These are phyloP conservation scores for Achlya flavicornis DNA, from an alignment of 2,888 invertebrate species.

Conservation along the genomic window DNA sequence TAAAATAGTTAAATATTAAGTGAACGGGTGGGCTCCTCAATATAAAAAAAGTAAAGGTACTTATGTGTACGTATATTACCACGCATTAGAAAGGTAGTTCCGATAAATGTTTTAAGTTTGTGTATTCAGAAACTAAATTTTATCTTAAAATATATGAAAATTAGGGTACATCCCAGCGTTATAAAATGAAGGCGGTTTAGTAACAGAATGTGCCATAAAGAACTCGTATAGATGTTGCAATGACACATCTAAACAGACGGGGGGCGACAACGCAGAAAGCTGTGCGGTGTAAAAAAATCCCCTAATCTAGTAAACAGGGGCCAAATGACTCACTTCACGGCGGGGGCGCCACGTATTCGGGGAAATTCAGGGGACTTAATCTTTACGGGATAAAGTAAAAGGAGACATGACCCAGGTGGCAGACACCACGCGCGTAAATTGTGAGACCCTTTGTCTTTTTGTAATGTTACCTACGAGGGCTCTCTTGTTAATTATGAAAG, in stretches of 20 bases:
- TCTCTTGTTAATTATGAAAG: slow-evolving; percentile 69
- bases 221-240: slow-evolving; percentile 56
- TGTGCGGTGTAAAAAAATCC: slow-evolving; percentile 79
- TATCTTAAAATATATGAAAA: background rate
- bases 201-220: slow-evolving; percentile 60
- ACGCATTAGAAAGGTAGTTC: too few species aligned
- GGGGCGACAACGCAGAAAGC: slow-evolving; percentile 61
- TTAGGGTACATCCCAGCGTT: slow-evolving; percentile 23
- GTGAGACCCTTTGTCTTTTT: slow-evolving; percentile 70
- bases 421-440: slow-evolving; percentile 69
- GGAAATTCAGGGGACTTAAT: slow-evolving; percentile 79
- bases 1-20: background rate
- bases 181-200: slow-evolving; percentile 58
- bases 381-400: slow-evolving; percentile 82
- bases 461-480: slow-evolving; percentile 55
- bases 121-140: too few species aligned
- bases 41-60: too few species aligned
- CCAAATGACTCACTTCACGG: slow-evolving; percentile 81
- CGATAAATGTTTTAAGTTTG: too few species aligned
- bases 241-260: slow-evolving; percentile 65
- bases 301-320: slow-evolving; percentile 83
- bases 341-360: slow-evolving; percentile 71
- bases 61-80: too few species aligned
- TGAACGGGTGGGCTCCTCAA: too few species aligned
- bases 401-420: slow-evolving; percentile 82